Evolutionary conservation across 2,888 invertebrate genomes (phyloP).

Genomic region (Himalopsyche kuldschensis): DNA sequence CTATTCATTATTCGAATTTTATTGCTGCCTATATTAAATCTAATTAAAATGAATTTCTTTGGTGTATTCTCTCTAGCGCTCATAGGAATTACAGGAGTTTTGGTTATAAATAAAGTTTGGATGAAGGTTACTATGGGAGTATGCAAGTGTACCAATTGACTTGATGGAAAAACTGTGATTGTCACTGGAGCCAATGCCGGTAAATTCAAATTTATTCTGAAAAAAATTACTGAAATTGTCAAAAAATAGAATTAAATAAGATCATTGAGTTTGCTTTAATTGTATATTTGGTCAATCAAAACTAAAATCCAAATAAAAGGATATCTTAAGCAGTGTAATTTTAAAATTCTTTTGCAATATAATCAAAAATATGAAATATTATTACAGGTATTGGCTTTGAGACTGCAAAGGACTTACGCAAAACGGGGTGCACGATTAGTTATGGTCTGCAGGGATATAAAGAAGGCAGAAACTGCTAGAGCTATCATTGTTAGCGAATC

Average conservation of each 20-base stretch:
- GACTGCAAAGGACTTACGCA: conserved; percentile 57
- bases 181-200: conserved; percentile 45
- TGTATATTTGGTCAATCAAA: not conserved
- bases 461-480: conserved; percentile 49
- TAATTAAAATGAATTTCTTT: not conserved
- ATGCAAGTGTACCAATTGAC: conserved; percentile 48
- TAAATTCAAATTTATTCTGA: conserved; percentile 6
- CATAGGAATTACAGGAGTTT: not conserved
- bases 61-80: not conserved
- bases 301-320: not conserved
- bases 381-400: conserved; percentile 57
- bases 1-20: no score
- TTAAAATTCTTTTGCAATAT: not conserved
- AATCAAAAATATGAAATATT: not conserved
- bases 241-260: no score
- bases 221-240: not conserved
- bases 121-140: conserved; percentile 32
- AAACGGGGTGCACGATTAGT: conserved; percentile 57
- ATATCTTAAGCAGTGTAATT: not conserved
- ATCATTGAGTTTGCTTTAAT: not conserved
- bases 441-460: conserved; percentile 55
- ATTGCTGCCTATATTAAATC: not conserved
- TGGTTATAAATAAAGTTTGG: conserved; percentile 21
- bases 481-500: conserved; percentile 50
- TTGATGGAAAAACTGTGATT: conserved; percentile 47